Percentiles rank a stretch among this genome's conserved stretches.
phyloP scores from a whole-genome alignment of 2,113 vertebrate genomes.

The Neofelis nebulosa region DNA sequence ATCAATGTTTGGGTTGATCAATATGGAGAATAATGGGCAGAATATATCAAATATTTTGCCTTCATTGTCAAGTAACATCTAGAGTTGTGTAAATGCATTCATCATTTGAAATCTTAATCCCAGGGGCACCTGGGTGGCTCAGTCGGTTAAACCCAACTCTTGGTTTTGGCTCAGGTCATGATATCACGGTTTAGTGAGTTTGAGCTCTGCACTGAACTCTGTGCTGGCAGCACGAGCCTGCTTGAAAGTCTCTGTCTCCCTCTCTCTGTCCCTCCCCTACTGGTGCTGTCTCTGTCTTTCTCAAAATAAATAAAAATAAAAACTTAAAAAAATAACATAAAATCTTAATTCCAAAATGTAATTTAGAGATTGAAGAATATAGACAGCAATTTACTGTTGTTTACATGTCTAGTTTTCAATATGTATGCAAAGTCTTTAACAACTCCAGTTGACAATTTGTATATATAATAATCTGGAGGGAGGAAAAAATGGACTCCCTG shows the following conservation, averaged over 20 bases:
- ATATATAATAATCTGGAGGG: not conserved
- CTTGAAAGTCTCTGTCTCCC: too few species aligned
- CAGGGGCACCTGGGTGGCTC: too few species aligned
- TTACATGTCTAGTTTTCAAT: not conserved
- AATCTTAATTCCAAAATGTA: not conserved
- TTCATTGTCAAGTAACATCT: not conserved
- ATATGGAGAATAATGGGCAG: not conserved
- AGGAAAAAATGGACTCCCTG: not conserved
- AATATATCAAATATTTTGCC: not conserved
- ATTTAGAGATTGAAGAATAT: not conserved
- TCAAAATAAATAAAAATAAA: too few species aligned
- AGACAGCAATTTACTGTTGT: not conserved
- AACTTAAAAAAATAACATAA: not conserved
- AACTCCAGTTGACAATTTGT: not conserved
- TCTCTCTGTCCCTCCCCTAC: too few species aligned
- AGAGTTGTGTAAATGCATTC: not conserved
- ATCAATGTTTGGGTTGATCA: not conserved
- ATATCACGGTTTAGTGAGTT: too few species aligned
- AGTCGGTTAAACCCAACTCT: too few species aligned
- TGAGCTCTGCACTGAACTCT: too few species aligned
- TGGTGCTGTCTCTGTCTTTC: too few species aligned
- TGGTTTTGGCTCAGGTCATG: too few species aligned
- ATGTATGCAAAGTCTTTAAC: not conserved
- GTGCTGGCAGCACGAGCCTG: too few species aligned
- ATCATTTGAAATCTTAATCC: not conserved